Conservation (phyloP, 2,888 invertebrate species). For the Luffia ferchaultella region DNA sequence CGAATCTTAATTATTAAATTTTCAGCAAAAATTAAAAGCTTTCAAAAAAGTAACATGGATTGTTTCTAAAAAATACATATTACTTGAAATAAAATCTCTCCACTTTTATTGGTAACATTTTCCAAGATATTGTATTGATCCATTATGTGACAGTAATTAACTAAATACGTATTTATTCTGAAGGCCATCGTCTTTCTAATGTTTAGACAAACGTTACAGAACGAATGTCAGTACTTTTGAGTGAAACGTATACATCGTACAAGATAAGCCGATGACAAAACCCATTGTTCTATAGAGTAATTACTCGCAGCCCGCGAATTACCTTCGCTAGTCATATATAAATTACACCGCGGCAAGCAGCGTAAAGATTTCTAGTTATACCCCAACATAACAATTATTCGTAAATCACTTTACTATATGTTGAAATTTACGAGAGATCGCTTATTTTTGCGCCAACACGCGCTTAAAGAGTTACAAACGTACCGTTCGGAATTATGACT, state of each 20-base stretch:
- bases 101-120: no score
- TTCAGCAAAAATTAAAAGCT: no score
- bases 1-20: no score
- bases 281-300: constrained; percentile 64
- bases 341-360: constrained; percentile 64
- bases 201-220: constrained; percentile 38
- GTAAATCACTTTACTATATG: constrained; percentile 68
- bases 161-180: no score
- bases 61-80: no score
- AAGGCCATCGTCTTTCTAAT: neutral
- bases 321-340: constrained; percentile 67
- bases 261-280: constrained; percentile 64
- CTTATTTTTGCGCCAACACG: constrained; percentile 37
- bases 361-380: constrained; percentile 67
- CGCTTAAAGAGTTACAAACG: constrained; percentile 28
- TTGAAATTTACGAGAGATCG: constrained; percentile 62
- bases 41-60: no score
- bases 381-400: constrained; percentile 66
- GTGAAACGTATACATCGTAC: constrained; percentile 50
- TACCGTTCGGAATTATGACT: constrained; percentile 37
- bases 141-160: no score
- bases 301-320: constrained; percentile 63
- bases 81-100: no score
- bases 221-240: constrained; percentile 22
- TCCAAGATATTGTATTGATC: no score